phyloP scores from a whole-genome alignment of 1,140 invertebrate species.

The Pachyrhynchus sulphureomaculatus region DNA sequence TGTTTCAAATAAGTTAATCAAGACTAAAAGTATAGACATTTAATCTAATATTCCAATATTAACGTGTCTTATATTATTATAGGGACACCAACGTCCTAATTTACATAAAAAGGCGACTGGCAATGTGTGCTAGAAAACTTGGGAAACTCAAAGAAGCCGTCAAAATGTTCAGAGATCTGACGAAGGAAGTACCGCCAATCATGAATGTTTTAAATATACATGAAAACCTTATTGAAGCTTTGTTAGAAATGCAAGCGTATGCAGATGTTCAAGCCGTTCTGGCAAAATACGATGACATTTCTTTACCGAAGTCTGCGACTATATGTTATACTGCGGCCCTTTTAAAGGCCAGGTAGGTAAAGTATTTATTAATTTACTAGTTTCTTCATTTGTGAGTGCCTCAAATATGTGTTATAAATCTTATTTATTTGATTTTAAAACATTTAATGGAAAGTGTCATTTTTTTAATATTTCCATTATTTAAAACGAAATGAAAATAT shows the following conservation, averaged over 20 bases:
- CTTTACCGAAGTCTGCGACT: conserved; percentile 93
- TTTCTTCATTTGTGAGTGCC: no score
- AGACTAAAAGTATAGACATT: no score
- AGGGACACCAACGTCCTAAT: conserved; percentile 94
- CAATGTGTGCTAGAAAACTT: conserved; percentile 95
- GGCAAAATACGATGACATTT: conserved; percentile 96
- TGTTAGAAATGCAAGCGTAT: conserved; percentile 95
- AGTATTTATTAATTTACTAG: background rate
- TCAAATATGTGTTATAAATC: no score
- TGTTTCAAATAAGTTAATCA: no score
- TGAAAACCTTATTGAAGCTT: conserved; percentile 95
- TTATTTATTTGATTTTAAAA: no score
- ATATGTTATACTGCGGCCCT: conserved; percentile 96
- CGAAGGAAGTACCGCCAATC: conserved; percentile 95
- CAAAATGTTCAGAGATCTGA: conserved; percentile 96
- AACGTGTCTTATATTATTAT: no score
- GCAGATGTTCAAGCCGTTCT: conserved; percentile 94
- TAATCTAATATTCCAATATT: no score
- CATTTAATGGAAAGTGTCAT: no score
- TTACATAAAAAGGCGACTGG: conserved; percentile 89
- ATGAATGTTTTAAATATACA: conserved; percentile 96
- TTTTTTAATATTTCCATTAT: no score
- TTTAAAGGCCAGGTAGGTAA: conserved; percentile 75
- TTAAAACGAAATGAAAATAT: no score
- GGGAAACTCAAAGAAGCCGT: conserved; percentile 93